Percentiles rank a stretch among this genome's conserved stretches.
phyloP scores from a whole-genome alignment of 2,888 invertebrate species.

The Nymphalis urticae region DNA sequence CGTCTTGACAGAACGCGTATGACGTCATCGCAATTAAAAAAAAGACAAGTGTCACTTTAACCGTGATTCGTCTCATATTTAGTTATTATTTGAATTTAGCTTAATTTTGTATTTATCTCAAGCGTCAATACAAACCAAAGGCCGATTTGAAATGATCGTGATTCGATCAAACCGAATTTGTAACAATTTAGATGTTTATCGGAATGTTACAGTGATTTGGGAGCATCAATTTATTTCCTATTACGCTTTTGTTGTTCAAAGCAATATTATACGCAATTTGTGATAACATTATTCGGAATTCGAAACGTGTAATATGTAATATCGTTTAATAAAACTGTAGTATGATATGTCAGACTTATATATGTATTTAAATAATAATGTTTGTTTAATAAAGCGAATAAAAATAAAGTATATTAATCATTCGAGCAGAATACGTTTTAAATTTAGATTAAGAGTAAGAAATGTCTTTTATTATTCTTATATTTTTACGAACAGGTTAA shows the following conservation, averaged over 20 bases:
- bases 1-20: slow-evolving; percentile 61
- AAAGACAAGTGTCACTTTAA: slow-evolving; percentile 48
- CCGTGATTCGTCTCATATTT: slow-evolving; percentile 10
- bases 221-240: slow-evolving; percentile 34
- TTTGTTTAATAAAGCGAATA: too few species aligned
- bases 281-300: background rate
- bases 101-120: slow-evolving; percentile 16
- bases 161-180: background rate
- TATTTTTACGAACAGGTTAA: too few species aligned
- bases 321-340: background rate
- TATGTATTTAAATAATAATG: too few species aligned
- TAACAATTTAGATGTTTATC: slow-evolving; percentile 28
- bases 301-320: background rate
- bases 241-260: slow-evolving; percentile 25
- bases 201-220: slow-evolving; percentile 12
- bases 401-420: too few species aligned
- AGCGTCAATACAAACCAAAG: background rate
- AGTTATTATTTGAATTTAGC: background rate
- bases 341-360: too few species aligned
- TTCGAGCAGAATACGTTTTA: too few species aligned
- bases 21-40: slow-evolving; percentile 50
- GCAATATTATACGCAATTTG: background rate
- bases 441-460: too few species aligned
- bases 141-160: slow-evolving; percentile 20
- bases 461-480: too few species aligned